A percentile compares a stretch with the other conserved stretches of the same genome.
phyloP scores from a whole-genome alignment of 1,140 invertebrate genomes.

The Drosophila bipectinata region DNA sequence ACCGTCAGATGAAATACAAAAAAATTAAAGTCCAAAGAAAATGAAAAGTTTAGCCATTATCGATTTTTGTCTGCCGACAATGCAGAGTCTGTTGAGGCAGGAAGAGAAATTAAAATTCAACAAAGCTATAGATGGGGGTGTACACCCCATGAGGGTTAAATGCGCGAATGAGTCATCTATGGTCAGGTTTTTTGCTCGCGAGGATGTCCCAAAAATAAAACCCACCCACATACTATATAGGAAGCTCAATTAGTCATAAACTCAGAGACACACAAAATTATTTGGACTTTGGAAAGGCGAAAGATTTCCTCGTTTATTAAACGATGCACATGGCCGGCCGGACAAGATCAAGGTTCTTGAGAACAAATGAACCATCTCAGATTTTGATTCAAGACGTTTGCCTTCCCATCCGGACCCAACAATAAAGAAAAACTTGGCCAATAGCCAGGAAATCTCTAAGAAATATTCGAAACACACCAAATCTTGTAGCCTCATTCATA shows the following conservation, averaged over 20 bases:
- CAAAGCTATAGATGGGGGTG: constrained; percentile 6
- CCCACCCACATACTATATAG: constrained; percentile 3
- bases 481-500: constrained; percentile 34
- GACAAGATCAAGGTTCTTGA: constrained; percentile 72
- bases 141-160: background rate
- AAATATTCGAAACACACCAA: constrained; percentile 48
- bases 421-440: constrained; percentile 46
- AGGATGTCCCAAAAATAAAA: constrained; percentile 25
- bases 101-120: constrained; percentile 26
- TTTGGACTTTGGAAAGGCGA: constrained; percentile 4
- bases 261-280: constrained; percentile 4
- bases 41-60: constrained; percentile 59
- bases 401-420: constrained; percentile 8
- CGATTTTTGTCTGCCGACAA: constrained; percentile 61
- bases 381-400: constrained; percentile 23
- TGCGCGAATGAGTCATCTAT: constrained; percentile 39
- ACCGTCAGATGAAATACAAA: constrained; percentile 29
- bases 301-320: constrained; percentile 42
- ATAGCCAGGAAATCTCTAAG: constrained; percentile 60
- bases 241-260: constrained; percentile 35
- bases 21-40: constrained; percentile 64
- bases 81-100: constrained; percentile 66
- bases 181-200: constrained; percentile 10
- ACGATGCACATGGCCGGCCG: constrained; percentile 62
- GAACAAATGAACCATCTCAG: constrained; percentile 43